Conservation (phyloP, 2,888 invertebrate genomes). For the Protodeltote pygarga region DNA sequence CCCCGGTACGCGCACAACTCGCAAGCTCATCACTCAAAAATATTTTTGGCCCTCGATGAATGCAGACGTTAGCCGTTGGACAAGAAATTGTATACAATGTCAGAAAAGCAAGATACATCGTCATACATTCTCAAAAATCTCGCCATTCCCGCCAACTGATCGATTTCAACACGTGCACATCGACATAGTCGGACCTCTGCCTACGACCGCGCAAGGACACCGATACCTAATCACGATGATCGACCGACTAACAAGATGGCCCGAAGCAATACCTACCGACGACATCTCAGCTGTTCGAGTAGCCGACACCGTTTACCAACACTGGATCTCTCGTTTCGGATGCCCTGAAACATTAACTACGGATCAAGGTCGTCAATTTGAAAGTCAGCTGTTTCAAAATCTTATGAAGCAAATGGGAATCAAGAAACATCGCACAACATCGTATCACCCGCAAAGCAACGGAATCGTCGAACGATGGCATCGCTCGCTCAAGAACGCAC, state of each 20-base stretch:
- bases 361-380: slow-evolving; percentile 5
- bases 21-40: background rate
- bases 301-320: background rate
- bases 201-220: too few relatives aligned
- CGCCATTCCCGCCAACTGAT: background rate
- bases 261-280: too few relatives aligned
- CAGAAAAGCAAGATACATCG: too few relatives aligned
- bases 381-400: background rate
- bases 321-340: slow-evolving; percentile 1
- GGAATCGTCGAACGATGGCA: slow-evolving; percentile 4
- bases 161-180: background rate
- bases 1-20: background rate
- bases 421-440: background rate
- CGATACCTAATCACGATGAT: too few relatives aligned
- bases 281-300: too few relatives aligned
- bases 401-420: background rate
- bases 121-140: background rate
- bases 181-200: too few relatives aligned
- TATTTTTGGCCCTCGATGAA: background rate
- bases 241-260: too few relatives aligned
- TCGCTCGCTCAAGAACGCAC: slow-evolving; percentile 1
- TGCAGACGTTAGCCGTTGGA: background rate
- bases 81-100: background rate
- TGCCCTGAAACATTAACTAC: background rate
- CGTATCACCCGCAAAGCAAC: too few relatives aligned